phyloP scores from a whole-genome alignment of 1,140 invertebrate species.

The Oedothorax gibbosus region DNA sequence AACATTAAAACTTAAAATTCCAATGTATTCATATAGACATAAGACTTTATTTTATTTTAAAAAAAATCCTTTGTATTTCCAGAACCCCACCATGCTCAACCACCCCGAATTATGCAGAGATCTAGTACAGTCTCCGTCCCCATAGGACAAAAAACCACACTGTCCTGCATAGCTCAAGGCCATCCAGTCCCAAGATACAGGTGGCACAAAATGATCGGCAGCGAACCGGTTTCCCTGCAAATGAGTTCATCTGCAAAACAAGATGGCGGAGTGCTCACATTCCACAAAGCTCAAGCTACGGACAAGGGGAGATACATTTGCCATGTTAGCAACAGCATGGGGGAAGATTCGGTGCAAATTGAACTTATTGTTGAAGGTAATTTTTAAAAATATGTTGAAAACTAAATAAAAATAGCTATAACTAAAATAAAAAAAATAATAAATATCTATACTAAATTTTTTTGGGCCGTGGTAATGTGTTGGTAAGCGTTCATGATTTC shows the following conservation, averaged over 20 bases:
- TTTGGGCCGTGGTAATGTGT: too few relatives aligned
- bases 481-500: too few relatives aligned
- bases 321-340: conserved; percentile 64
- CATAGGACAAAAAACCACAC: conserved; percentile 56
- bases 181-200: conserved; percentile 78
- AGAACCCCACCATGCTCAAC: conserved; percentile 60
- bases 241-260: conserved; percentile 42
- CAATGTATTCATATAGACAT: too few relatives aligned
- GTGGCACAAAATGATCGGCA: conserved; percentile 67
- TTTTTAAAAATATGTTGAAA: neutral
- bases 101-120: conserved; percentile 54
- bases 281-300: conserved; percentile 43
- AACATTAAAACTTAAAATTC: too few relatives aligned
- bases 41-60: too few relatives aligned
- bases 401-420: too few relatives aligned
- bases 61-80: neutral
- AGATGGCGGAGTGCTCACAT: conserved; percentile 59
- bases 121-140: conserved; percentile 26
- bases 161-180: conserved; percentile 84
- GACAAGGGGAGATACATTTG: conserved; percentile 64
- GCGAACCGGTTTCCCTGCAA: conserved; percentile 30
- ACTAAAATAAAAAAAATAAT: too few relatives aligned
- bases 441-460: too few relatives aligned
- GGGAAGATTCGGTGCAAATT: conserved; percentile 63
- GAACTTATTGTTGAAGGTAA: conserved; percentile 64